Base-by-base conservation (phyloP, 2,888 invertebrate genomes). In the Coronaproctus castanopsis region DNA sequence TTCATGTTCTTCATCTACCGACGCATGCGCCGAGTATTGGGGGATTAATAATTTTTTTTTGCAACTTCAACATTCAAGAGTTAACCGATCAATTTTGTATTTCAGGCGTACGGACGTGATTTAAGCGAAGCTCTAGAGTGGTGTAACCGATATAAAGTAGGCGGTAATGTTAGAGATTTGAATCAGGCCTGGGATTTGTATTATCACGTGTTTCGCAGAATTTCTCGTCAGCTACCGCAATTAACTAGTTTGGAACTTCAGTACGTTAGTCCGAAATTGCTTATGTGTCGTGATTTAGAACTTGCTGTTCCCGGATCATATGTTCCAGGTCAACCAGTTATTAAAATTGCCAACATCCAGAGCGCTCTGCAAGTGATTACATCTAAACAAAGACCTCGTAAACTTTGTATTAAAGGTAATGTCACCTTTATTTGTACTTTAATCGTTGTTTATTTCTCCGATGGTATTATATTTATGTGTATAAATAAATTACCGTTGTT, bases 141-240 rank as follows among this genome's bases (percentile, higher is more conserved):
- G 88, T 98, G 97, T 70, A 59, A 62, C 23, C 57, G 64, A 67
- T 97, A 85, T 71, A 85, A 83, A 73, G 79, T 83, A 22, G 87
- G 91, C 0, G 82, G 85, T 1, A 85, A 86, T 66, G 82, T 87
- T 3, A 82, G 92, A 65, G 97, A 99, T 69, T 73, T 99, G 64
- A 95, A 93, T 71, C 93, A 93, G 70, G 98, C 98, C 2, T 99
- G 98, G 98, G 97, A 99, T 71, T 78, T 96, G 49, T 99, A 99
- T 74, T 99, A 98, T 74, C 91, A 95, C 71, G 96, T 98, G 57
- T 98, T 98, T 75, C 80, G 96, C 24, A 82, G 93, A 66, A 97
- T 98, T 70, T 89, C 93, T 21, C 82, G 92, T 21, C 98, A 98
- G 72, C 75, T 99, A 65, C 91, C 95, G 2, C 88, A 89, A 70